Evolutionary conservation across 2,888 invertebrate species (phyloP).

Genomic region (Microctonus brassicae): DNA sequence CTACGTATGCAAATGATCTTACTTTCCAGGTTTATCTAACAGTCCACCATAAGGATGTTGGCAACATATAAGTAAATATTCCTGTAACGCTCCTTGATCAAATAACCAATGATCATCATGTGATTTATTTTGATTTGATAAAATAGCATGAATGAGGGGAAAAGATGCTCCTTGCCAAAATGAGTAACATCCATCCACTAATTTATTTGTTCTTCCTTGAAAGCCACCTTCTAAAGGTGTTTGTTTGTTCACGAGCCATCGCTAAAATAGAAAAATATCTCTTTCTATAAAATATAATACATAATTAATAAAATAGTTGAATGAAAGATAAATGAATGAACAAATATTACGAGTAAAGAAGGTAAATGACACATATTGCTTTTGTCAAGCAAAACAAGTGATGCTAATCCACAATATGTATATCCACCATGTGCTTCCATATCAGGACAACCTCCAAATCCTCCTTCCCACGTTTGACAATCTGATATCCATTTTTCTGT

Average conservation of each 20-base stretch:
- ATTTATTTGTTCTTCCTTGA: slow-evolving; percentile 96
- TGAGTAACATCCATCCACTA: slow-evolving; percentile 98
- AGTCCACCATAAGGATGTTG: slow-evolving; percentile 91
- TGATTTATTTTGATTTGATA: slow-evolving; percentile 71
- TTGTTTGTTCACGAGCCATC: slow-evolving; percentile 92
- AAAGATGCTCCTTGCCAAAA: slow-evolving; percentile 98
- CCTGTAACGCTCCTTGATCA: slow-evolving; percentile 89
- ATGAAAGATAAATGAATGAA: slow-evolving; percentile 1
- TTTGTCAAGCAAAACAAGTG: slow-evolving; percentile 85
- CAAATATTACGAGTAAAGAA: slow-evolving; percentile 75
- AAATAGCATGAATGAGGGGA: slow-evolving; percentile 85
- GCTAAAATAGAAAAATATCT: slow-evolving; percentile 67
- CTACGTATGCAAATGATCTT: slow-evolving; percentile 61
- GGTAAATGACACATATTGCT: slow-evolving; percentile 82
- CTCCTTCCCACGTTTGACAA: slow-evolving; percentile 99
- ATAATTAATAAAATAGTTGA: neutral
- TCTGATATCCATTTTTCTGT: slow-evolving; percentile 92
- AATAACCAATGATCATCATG: slow-evolving; percentile 78
- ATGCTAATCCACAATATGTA: slow-evolving; percentile 95
- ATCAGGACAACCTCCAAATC: slow-evolving; percentile 93
- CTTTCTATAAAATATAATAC: neutral
- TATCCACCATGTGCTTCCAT: slow-evolving; percentile 99
- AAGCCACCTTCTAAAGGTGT: slow-evolving; percentile 97
- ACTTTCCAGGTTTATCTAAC: slow-evolving; percentile 97
- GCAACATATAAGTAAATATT: slow-evolving; percentile 94